A percentile compares a stretch with the other conserved stretches of the same genome.
Conservation (phyloP, 1,140 invertebrate genomes). For the Drosophila pallidifrons region DNA sequence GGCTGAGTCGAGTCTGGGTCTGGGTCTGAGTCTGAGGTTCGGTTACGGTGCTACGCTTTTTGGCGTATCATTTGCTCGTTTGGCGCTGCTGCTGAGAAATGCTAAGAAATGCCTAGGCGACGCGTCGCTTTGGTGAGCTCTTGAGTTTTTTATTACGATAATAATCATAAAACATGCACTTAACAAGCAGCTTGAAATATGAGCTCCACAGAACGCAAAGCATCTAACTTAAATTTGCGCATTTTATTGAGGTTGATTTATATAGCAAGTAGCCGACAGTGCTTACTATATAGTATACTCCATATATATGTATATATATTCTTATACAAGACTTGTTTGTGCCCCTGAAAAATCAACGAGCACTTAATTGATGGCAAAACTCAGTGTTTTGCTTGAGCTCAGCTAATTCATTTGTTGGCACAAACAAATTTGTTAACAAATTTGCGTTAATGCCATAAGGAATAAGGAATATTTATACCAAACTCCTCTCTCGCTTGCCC, state of each 20-base stretch:
- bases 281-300: constrained; percentile 11
- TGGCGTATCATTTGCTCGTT: constrained; percentile 77
- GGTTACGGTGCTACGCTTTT: constrained; percentile 36
- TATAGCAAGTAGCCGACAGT: constrained; percentile 26
- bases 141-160: constrained; percentile 77
- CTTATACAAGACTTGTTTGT: neutral
- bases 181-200: constrained; percentile 83
- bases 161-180: constrained; percentile 84
- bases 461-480: constrained; percentile 76
- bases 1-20: neutral
- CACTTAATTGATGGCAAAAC: constrained; percentile 68
- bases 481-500: constrained; percentile 1
- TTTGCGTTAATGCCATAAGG: constrained; percentile 78
- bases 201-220: constrained; percentile 45
- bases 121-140: constrained; percentile 50
- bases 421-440: constrained; percentile 84
- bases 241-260: constrained; percentile 78
- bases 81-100: constrained; percentile 14
- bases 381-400: constrained; percentile 30
- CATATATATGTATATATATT: constrained; percentile 7
- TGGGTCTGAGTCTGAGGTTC: neutral
- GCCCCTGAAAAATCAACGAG: constrained; percentile 48
- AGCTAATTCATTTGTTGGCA: constrained; percentile 79
- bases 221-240: constrained; percentile 74
- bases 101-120: constrained; percentile 41